Conservation (phyloP, 2,797 vertebrate species). For the Urocyon cinereoargenteus region DNA sequence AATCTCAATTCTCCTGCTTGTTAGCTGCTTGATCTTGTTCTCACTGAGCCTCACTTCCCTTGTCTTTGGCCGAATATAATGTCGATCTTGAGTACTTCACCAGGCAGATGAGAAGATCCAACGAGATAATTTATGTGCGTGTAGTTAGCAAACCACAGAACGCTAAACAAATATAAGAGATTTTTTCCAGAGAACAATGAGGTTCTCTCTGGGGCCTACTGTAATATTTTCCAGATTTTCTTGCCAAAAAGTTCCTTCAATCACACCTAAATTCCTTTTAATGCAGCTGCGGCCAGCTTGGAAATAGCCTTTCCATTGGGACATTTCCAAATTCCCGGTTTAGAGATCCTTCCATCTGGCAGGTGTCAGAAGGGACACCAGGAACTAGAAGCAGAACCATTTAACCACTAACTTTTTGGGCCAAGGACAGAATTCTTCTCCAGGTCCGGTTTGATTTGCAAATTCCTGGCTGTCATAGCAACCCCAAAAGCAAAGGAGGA, state of each 20-base stretch:
- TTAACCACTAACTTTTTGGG: slow-evolving; percentile 57
- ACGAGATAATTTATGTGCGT: background rate
- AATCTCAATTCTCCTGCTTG: background rate
- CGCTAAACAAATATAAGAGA: background rate
- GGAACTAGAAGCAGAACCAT: slow-evolving; percentile 53
- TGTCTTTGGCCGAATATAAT: background rate
- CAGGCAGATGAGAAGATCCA: background rate
- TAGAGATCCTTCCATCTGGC: slow-evolving; percentile 70
- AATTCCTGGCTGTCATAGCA: slow-evolving; percentile 81
- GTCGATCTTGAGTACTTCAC: background rate
- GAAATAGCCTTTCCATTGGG: slow-evolving; percentile 11
- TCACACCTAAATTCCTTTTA: slow-evolving; percentile 67
- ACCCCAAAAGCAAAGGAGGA: slow-evolving; percentile 76
- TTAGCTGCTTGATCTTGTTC: background rate
- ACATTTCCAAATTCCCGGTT: slow-evolving; percentile 2
- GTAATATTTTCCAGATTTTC: slow-evolving; percentile 69
- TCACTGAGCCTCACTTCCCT: background rate
- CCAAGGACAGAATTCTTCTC: slow-evolving; percentile 72
- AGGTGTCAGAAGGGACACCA: slow-evolving; percentile 66
- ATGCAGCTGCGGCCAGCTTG: slow-evolving; percentile 1
- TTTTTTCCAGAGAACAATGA: background rate
- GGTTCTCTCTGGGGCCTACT: slow-evolving; percentile 20
- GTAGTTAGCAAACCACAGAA: slow-evolving; percentile 42
- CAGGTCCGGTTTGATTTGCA: slow-evolving; percentile 72
- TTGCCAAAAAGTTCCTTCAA: slow-evolving; percentile 64